Evolutionary conservation across 2,888 invertebrate species (phyloP).

Genomic region (Flabesymbios commensalis): DNA sequence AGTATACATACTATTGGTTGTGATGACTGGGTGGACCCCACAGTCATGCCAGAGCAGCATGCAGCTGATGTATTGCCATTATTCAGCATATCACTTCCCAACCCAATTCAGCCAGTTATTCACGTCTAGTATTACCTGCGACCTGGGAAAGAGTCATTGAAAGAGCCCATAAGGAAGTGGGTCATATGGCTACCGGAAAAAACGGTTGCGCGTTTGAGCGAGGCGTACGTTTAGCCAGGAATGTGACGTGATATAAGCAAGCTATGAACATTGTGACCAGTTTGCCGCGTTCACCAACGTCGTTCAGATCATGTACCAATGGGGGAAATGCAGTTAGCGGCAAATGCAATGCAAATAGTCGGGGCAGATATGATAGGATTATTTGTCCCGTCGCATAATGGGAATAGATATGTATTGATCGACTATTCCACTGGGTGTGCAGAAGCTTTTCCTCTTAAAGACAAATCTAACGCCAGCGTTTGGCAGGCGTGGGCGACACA

Average conservation of each 20-base stretch:
- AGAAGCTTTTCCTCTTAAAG: slow-evolving; percentile 10
- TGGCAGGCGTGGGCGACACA: background rate
- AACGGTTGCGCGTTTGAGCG: background rate
- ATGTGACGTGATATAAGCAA: slow-evolving; percentile 1
- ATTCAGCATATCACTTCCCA: background rate
- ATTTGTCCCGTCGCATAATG: background rate
- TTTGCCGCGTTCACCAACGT: background rate
- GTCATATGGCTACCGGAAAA: background rate
- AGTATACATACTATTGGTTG: background rate
- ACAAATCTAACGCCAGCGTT: slow-evolving; percentile 3
- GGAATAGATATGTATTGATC: slow-evolving; percentile 13
- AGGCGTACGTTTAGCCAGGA: slow-evolving; percentile 17
- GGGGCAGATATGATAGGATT: slow-evolving; percentile 19
- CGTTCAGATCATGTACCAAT: background rate
- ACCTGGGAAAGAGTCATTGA: slow-evolving; percentile 4
- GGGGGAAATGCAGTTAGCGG: slow-evolving; percentile 9
- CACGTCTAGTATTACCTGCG: slow-evolving; percentile 7
- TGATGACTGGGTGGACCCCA: background rate
- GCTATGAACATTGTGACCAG: background rate
- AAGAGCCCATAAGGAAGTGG: slow-evolving; percentile 11
- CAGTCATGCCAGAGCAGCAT: background rate
- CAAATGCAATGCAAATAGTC: background rate
- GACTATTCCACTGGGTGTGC: slow-evolving; percentile 14
- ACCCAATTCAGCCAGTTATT: background rate
- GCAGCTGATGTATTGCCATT: background rate